A percentile compares a stretch with the other conserved stretches of the same genome.
phyloP scores from a whole-genome alignment of 2,797 vertebrate species.

The Diplodus puntazzo region DNA sequence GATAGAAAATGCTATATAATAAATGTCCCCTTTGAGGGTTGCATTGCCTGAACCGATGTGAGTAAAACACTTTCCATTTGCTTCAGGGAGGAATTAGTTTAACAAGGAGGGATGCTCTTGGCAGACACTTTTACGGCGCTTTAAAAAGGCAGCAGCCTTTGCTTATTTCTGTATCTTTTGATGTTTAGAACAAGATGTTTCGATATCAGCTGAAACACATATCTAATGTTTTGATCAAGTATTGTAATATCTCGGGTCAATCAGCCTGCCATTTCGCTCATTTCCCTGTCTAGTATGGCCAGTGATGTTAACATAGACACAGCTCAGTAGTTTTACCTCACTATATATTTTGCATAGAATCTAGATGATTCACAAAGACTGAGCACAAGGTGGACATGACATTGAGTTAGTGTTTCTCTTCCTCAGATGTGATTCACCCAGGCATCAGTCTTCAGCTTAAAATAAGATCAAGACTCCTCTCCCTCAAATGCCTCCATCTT shows the following conservation, averaged over 20 bases:
- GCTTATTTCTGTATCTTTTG: constrained; percentile 13
- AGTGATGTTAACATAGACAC: constrained; percentile 1
- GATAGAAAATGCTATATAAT: constrained; percentile 56
- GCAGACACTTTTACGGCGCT: constrained; percentile 31
- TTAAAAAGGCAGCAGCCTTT: constrained; percentile 21
- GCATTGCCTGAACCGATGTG: constrained; percentile 41
- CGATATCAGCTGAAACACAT: constrained; percentile 6
- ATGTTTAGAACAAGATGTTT: constrained; percentile 23
- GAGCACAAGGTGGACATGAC: constrained; percentile 24
- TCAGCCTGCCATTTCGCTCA: background rate
- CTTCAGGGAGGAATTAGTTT: constrained; percentile 54
- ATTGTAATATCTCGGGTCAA: constrained; percentile 9
- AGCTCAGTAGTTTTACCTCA: background rate
- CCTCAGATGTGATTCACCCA: constrained; percentile 54
- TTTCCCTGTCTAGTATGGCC: background rate
- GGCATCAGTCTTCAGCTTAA: constrained; percentile 34
- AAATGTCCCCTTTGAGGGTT: constrained; percentile 56
- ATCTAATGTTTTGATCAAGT: background rate
- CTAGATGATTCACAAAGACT: constrained; percentile 11
- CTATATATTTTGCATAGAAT: background rate
- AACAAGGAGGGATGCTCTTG: constrained; percentile 44
- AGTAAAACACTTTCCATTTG: constrained; percentile 57
- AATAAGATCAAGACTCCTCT: constrained; percentile 22
- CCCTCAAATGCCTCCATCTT: constrained; percentile 24
- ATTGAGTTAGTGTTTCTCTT: constrained; percentile 34